Evolutionary conservation across 2,888 invertebrate genomes (phyloP).

Genomic region (Noctua janthe): DNA sequence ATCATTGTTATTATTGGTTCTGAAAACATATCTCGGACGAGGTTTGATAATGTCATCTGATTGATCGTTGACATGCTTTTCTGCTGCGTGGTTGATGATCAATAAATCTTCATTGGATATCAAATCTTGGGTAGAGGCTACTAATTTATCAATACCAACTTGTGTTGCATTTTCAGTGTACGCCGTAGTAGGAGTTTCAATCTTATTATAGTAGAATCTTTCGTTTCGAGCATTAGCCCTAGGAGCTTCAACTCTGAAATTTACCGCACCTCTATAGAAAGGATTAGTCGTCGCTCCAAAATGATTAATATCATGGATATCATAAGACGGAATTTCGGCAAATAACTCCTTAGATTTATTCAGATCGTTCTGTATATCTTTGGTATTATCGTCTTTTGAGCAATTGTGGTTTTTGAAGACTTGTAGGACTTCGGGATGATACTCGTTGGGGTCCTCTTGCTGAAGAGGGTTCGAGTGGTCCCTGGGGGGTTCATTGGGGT

Average conservation of each 20-base stretch:
- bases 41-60: slow-evolving; percentile 83
- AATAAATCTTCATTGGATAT: slow-evolving; percentile 92
- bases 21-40: slow-evolving; percentile 70
- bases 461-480: slow-evolving; percentile 72
- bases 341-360: slow-evolving; percentile 74
- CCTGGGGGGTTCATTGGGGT: slow-evolving; percentile 24
- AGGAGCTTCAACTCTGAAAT: slow-evolving; percentile 79
- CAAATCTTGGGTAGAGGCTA: slow-evolving; percentile 91
- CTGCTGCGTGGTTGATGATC: slow-evolving; percentile 90
- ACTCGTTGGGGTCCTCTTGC: slow-evolving; percentile 75
- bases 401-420: slow-evolving; percentile 86
- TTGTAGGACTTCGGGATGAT: slow-evolving; percentile 76
- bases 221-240: slow-evolving; percentile 79
- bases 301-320: slow-evolving; percentile 75
- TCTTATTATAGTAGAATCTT: slow-evolving; percentile 79
- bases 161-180: slow-evolving; percentile 70
- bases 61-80: slow-evolving; percentile 76
- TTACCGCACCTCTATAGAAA: slow-evolving; percentile 76
- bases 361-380: slow-evolving; percentile 70
- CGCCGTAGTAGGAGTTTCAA: slow-evolving; percentile 67
- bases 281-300: slow-evolving; percentile 80
- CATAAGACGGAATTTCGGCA: slow-evolving; percentile 73
- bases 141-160: slow-evolving; percentile 86
- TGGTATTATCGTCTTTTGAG: slow-evolving; percentile 68
- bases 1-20: slow-evolving; percentile 65